Percentiles rank a stretch among this genome's conserved stretches.
These are phyloP conservation scores for Thripadectes ignobilis DNA, from an alignment of 2,797 vertebrate genomes.

Conservation along the genomic window DNA sequence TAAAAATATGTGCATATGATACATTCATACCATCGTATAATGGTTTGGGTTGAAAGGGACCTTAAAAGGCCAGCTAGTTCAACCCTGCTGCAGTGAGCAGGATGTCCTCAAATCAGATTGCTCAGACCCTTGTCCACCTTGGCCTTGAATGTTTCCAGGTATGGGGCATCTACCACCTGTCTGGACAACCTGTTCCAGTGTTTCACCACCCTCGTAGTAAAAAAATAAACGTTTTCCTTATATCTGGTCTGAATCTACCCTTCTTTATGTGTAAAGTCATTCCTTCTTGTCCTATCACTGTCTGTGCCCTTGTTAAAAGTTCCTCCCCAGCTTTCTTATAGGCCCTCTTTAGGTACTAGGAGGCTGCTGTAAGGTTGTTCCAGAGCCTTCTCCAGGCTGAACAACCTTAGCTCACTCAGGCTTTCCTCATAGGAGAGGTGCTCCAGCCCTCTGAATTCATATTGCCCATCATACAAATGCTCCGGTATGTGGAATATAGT, in stretches of 20 bases:
- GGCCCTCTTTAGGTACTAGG: background rate
- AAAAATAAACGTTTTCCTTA: background rate
- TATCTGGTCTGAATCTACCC: background rate
- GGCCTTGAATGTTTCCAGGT: background rate
- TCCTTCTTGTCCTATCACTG: accelerated
- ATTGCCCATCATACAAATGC: background rate
- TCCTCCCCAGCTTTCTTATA: background rate
- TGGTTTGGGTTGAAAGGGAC: background rate
- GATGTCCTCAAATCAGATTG: background rate
- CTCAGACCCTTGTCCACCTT: background rate
- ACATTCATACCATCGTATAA: background rate
- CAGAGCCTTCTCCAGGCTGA: background rate
- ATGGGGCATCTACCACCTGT: background rate
- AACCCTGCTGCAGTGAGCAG: background rate
- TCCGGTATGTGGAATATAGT: background rate
- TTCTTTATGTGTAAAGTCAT: background rate
- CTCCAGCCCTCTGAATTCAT: background rate
- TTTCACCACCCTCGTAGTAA: background rate
- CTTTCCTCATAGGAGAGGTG: background rate
- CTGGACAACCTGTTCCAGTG: background rate
- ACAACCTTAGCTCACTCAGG: background rate
- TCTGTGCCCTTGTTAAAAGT: background rate
- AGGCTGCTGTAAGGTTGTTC: accelerated
- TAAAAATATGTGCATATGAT: background rate
- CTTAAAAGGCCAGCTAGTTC: background rate